These are phyloP conservation scores for Pseudochromis fuscus DNA, from an alignment of 2,797 vertebrate species.

Conservation along the genomic window DNA sequence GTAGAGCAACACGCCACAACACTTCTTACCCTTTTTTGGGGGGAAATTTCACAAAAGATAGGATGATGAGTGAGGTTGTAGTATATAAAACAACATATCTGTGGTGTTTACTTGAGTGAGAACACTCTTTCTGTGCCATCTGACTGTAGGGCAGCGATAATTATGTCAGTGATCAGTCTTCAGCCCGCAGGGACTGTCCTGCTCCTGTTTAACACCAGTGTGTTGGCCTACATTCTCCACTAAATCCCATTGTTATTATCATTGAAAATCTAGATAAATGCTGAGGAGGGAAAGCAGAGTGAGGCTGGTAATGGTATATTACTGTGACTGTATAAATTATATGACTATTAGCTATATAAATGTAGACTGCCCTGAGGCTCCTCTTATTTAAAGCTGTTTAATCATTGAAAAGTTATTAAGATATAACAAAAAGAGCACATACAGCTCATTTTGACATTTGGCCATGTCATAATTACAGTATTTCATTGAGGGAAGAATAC, in stretches of 20 bases:
- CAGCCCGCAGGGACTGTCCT: constrained; percentile 73
- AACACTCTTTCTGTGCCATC: constrained; percentile 30
- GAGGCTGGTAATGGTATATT: constrained; percentile 18
- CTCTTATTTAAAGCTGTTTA: too few relatives aligned
- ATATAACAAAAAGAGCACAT: too few relatives aligned
- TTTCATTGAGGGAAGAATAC: neutral
- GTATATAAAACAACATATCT: neutral
- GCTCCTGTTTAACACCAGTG: constrained; percentile 77
- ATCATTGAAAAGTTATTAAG: too few relatives aligned
- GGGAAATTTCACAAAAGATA: neutral
- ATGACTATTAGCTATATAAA: neutral
- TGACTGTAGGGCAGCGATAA: constrained; percentile 65
- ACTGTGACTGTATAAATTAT: constrained; percentile 2
- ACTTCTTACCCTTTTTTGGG: neutral
- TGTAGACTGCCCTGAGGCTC: neutral
- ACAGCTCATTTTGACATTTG: too few relatives aligned
- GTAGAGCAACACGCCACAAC: constrained; percentile 6
- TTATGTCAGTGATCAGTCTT: constrained; percentile 72
- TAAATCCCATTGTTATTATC: constrained; percentile 70
- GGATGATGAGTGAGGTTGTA: neutral
- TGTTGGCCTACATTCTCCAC: constrained; percentile 76
- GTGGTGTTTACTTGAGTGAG: constrained; percentile 12
- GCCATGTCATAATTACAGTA: too few relatives aligned
- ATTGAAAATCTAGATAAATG: constrained; percentile 50
- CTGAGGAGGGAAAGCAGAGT: constrained; percentile 30